phyloP scores from a whole-genome alignment of 2,797 vertebrate species.

The Coregonus suidteri region DNA sequence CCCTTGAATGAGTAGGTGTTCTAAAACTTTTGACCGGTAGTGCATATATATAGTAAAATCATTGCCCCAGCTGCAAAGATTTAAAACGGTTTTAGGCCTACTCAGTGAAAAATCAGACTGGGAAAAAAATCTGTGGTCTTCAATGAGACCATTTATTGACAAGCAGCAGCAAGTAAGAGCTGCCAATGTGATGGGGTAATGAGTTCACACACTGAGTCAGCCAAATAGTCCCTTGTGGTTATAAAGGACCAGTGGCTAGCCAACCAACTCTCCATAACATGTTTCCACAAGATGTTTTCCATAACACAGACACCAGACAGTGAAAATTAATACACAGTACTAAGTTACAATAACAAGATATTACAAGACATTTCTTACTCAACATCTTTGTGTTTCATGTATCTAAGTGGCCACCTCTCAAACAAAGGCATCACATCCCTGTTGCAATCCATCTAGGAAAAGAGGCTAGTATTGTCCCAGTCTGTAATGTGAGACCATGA shows the following conservation, averaged over 20 bases:
- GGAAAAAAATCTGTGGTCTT: background rate
- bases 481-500: conserved; percentile 15
- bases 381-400: background rate
- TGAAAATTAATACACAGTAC: background rate
- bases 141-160: background rate
- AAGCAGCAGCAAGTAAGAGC: background rate
- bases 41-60: too few relatives aligned
- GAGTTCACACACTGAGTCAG: background rate
- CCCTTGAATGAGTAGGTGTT: too few relatives aligned
- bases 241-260: background rate
- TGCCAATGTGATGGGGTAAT: background rate
- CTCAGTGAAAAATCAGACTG: too few relatives aligned
- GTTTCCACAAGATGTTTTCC: background rate
- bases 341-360: background rate
- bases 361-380: background rate
- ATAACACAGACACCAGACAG: background rate
- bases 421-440: background rate
- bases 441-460: conserved; percentile 8
- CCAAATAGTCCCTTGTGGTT: background rate
- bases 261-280: background rate
- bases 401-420: background rate
- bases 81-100: too few relatives aligned
- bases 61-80: too few relatives aligned
- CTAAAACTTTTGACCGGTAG: too few relatives aligned
- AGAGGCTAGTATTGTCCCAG: conserved; percentile 17